Conservation (phyloP, 1,140 invertebrate genomes). For the Anadara kagoshimensis region DNA sequence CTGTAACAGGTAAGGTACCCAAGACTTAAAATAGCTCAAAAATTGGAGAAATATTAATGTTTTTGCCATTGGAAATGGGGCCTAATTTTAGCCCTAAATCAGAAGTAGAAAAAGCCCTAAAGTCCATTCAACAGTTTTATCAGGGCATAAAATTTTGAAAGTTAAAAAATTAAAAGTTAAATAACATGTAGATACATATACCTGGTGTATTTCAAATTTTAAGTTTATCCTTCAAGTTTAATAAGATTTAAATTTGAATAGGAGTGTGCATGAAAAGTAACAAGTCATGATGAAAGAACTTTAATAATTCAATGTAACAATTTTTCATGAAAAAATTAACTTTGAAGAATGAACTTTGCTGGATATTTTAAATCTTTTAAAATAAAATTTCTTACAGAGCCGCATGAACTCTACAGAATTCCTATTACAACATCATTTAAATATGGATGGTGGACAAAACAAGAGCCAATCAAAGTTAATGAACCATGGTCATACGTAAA, state of each 20-base stretch:
- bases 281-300: neutral
- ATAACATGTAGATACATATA: too few relatives aligned
- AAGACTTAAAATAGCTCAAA: too few relatives aligned
- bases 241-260: neutral
- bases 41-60: too few relatives aligned
- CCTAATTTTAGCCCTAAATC: too few relatives aligned
- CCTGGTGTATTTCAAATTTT: too few relatives aligned
- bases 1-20: too few relatives aligned
- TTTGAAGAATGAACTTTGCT: neutral
- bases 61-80: too few relatives aligned
- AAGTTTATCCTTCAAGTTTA: neutral
- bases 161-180: too few relatives aligned
- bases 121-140: too few relatives aligned
- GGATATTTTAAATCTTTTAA: neutral
- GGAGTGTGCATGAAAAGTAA: neutral
- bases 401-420: slow-evolving; percentile 57
- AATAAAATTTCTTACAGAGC: slow-evolving; percentile 49
- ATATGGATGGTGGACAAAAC: slow-evolving; percentile 60
- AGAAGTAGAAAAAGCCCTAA: too few relatives aligned
- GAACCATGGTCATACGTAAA: slow-evolving; percentile 67
- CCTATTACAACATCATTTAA: slow-evolving; percentile 58
- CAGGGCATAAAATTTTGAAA: too few relatives aligned
- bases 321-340: neutral
- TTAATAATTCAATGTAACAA: neutral
- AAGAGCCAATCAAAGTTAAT: slow-evolving; percentile 55